Percentiles rank a stretch among this genome's conserved stretches.
Conservation (phyloP, 2,797 vertebrate genomes). For the Brachyalestes nurse region DNA sequence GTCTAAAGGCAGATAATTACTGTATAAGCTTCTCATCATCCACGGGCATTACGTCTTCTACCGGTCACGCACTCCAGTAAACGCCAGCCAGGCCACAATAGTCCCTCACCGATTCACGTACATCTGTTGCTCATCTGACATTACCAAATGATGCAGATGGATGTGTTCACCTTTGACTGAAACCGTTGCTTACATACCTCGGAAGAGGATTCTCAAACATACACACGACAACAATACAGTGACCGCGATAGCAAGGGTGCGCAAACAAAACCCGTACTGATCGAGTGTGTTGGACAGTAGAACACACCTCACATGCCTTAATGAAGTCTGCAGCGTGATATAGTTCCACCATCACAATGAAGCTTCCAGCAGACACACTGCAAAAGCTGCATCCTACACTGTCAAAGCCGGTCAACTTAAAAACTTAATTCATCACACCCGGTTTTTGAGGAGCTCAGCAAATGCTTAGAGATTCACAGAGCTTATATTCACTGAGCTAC, state of each 20-base stretch:
- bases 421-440: neutral
- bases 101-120: neutral
- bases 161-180: slow-evolving; percentile 21
- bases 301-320: slow-evolving; percentile 62
- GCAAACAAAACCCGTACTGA: slow-evolving; percentile 31
- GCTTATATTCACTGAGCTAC: neutral
- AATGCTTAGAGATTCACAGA: neutral
- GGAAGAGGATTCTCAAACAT: slow-evolving; percentile 45
- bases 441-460: neutral
- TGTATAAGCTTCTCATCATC: slow-evolving; percentile 15
- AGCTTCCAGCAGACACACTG: slow-evolving; percentile 43
- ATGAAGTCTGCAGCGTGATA: slow-evolving; percentile 52
- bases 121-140: slow-evolving; percentile 29
- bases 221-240: slow-evolving; percentile 16
- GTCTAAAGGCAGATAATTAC: slow-evolving; percentile 82
- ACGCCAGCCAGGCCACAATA: neutral
- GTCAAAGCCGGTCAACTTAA: neutral
- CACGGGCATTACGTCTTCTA: slow-evolving; percentile 3
- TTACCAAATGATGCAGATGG: slow-evolving; percentile 25
- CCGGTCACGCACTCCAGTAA: slow-evolving; percentile 1
- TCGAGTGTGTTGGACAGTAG: slow-evolving; percentile 46
- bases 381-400: slow-evolving; percentile 9
- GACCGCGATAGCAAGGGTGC: neutral
- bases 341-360: slow-evolving; percentile 46
- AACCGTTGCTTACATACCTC: slow-evolving; percentile 52